Conservation (phyloP, 2,113 vertebrate genomes). For the Micronycteris hirsuta region DNA sequence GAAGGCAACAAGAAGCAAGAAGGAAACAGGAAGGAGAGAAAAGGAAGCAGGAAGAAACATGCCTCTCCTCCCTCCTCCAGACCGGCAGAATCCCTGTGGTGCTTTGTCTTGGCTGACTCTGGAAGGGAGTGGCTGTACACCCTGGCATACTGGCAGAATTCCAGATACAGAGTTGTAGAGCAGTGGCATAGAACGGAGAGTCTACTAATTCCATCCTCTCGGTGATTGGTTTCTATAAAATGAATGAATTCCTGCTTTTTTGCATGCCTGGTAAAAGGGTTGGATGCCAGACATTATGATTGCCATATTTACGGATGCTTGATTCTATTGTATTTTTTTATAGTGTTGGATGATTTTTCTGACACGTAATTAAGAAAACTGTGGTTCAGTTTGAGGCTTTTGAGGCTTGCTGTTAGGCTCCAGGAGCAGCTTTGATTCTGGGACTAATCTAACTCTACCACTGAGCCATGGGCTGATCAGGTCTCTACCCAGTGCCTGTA, state of each 20-base stretch:
- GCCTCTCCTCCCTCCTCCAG: not conserved
- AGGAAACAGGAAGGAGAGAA: not conserved
- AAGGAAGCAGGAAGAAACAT: not conserved
- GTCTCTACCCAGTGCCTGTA: not conserved
- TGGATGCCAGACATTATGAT: not conserved
- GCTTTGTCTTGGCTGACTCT: not conserved
- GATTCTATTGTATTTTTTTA: not conserved
- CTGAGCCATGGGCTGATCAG: not conserved
- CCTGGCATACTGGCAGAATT: not conserved
- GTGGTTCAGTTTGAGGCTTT: not conserved
- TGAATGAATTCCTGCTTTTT: not conserved
- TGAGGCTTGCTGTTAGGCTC: not conserved
- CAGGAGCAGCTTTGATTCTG: not conserved
- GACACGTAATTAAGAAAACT: not conserved
- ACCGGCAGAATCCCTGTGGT: rapidly evolving
- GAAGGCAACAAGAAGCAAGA: not conserved
- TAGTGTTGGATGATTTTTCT: not conserved
- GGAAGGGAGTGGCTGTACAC: not conserved
- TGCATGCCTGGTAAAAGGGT: not conserved
- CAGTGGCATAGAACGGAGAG: not conserved
- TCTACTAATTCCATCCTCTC: not conserved
- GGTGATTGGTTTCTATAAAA: not conserved
- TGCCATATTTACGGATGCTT: not conserved
- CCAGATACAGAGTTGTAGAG: not conserved
- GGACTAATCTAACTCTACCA: not conserved